Conservation (phyloP, 2,797 vertebrate genomes). For the Crotalus adamanteus region DNA sequence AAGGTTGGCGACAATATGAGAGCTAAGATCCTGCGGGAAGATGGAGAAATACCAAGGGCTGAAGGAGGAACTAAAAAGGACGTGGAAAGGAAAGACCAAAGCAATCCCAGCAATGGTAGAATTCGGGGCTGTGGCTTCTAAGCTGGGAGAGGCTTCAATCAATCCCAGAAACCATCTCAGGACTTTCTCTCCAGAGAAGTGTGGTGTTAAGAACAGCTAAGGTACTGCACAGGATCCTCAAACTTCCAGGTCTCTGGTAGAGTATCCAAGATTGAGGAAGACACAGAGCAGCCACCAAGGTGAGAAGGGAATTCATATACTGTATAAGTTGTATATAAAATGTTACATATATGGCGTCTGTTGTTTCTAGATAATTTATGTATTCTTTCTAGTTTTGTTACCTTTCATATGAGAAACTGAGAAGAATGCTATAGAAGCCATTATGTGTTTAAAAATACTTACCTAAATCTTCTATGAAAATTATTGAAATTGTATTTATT, state of each 20-base stretch:
- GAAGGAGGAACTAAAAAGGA: background rate
- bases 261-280: background rate
- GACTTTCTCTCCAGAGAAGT: background rate
- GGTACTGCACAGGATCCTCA: background rate
- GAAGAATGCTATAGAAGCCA: slow-evolving; percentile 26
- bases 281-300: background rate
- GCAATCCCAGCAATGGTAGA: background rate
- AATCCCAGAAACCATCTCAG: background rate
- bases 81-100: background rate
- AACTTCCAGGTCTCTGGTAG: background rate
- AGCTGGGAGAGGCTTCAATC: background rate
- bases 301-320: background rate
- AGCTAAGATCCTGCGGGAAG: background rate
- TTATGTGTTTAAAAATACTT: background rate
- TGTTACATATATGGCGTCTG: background rate
- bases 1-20: background rate
- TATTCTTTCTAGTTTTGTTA: background rate
- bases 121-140: background rate
- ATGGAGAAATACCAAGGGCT: background rate
- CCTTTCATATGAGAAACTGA: slow-evolving; percentile 11
- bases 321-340: background rate
- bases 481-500: background rate
- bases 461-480: background rate
- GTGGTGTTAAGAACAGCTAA: background rate
- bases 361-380: background rate